Evolutionary conservation across 1,140 invertebrate genomes (phyloP).

Genomic region (Drosophila sproati): DNA sequence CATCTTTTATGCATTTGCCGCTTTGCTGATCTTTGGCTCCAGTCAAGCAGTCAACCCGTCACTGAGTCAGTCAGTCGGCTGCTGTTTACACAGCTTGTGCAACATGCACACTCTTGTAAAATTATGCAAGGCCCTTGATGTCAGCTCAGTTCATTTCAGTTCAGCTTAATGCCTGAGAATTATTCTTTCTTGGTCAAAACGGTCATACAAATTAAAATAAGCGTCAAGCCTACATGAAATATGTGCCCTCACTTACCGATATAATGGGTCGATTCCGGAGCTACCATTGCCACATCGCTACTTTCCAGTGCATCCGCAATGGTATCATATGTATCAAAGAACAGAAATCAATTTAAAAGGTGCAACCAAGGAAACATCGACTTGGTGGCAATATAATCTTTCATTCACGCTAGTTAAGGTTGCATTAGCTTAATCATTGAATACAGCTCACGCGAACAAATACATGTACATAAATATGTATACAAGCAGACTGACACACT

Average conservation of each 20-base stretch:
- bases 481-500: slow-evolving; percentile 13
- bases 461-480: neutral
- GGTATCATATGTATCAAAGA: neutral
- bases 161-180: neutral
- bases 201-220: too few relatives aligned
- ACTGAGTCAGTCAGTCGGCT: slow-evolving; percentile 6
- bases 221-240: too few relatives aligned
- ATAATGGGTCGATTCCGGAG: too few relatives aligned
- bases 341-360: neutral
- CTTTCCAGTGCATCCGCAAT: too few relatives aligned
- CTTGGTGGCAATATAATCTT: too few relatives aligned
- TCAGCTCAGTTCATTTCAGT: neutral
- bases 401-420: too few relatives aligned
- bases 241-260: too few relatives aligned
- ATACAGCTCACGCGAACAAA: neutral
- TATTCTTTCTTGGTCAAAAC: slow-evolving; percentile 11
- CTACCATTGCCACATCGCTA: too few relatives aligned
- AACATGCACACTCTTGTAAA: slow-evolving; percentile 15
- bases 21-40: slow-evolving; percentile 47
- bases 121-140: slow-evolving; percentile 36
- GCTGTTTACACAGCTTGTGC: slow-evolving; percentile 21
- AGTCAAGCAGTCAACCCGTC: slow-evolving; percentile 2
- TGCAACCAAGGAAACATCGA: too few relatives aligned
- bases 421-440: neutral
- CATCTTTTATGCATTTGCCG: slow-evolving; percentile 50